Evolutionary conservation across 2,888 invertebrate genomes (phyloP).

Genomic region (Plebejus argus): DNA sequence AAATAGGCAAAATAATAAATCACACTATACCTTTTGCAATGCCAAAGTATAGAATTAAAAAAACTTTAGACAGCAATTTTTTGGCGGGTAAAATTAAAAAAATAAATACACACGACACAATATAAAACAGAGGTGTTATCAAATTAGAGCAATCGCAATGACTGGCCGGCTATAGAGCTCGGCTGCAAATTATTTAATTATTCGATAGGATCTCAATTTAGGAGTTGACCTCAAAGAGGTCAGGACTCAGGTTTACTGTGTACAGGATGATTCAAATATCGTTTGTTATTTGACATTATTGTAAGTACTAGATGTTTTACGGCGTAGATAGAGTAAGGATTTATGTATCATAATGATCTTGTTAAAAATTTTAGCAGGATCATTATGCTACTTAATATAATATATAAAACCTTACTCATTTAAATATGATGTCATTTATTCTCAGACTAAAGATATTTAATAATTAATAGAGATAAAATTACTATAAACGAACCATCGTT

Average conservation of each 20-base stretch:
- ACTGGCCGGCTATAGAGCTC: constrained; percentile 38
- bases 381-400: too few relatives aligned
- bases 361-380: too few relatives aligned
- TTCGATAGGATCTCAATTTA: constrained; percentile 58
- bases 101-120: neutral
- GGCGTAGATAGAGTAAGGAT: too few relatives aligned
- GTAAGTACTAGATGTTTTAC: neutral
- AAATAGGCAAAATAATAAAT: neutral
- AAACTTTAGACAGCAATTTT: neutral
- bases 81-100: neutral
- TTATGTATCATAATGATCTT: too few relatives aligned
- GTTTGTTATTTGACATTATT: neutral
- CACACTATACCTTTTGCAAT: neutral
- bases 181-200: constrained; percentile 44
- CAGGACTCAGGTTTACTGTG: too few relatives aligned
- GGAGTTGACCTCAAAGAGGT: constrained; percentile 52
- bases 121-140: constrained; percentile 37
- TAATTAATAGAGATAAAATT: too few relatives aligned
- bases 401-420: too few relatives aligned
- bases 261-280: constrained; percentile 46
- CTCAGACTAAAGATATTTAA: too few relatives aligned
- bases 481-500: too few relatives aligned
- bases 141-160: constrained; percentile 42
- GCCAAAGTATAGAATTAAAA: neutral
- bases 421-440: too few relatives aligned